Evolutionary conservation across 1,140 invertebrate genomes (phyloP).

Genomic region (Eueides isabella): DNA sequence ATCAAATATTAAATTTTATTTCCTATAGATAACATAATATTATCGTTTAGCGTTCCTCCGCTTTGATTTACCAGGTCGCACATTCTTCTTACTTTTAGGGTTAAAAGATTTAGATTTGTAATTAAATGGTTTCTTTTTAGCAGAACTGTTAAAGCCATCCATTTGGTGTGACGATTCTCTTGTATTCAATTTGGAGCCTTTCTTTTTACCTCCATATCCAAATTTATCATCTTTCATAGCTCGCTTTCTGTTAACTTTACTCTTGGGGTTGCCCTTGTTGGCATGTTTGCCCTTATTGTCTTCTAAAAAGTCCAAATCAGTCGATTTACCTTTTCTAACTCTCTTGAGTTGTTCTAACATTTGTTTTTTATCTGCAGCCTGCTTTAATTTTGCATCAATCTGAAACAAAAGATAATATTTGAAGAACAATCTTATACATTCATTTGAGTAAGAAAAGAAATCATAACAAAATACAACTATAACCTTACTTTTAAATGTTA

Average conservation of each 20-base stretch:
- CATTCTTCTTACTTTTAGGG: constrained; percentile 68
- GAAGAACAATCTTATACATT: too few relatives aligned
- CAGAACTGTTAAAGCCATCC: constrained; percentile 83
- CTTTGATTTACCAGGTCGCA: constrained; percentile 85
- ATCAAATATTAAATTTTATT: constrained; percentile 18
- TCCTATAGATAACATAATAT: constrained; percentile 21
- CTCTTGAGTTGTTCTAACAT: constrained; percentile 93
- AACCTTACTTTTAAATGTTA: too few relatives aligned
- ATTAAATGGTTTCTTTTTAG: constrained; percentile 69
- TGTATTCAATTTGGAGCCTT: constrained; percentile 94
- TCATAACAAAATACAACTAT: too few relatives aligned
- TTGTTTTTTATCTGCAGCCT: constrained; percentile 89
- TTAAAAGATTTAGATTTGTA: constrained; percentile 69
- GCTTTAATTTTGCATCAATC: constrained; percentile 91
- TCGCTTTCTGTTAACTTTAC: constrained; percentile 83
- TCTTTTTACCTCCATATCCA: constrained; percentile 98
- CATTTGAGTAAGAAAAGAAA: too few relatives aligned
- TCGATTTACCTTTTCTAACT: constrained; percentile 90
- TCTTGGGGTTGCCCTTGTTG: constrained; percentile 71
- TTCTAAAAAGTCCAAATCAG: constrained; percentile 92
- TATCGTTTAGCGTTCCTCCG: constrained; percentile 84
- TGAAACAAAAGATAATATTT: constrained; percentile 78
- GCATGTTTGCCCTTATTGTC: constrained; percentile 84
- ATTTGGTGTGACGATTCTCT: constrained; percentile 88
- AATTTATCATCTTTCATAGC: constrained; percentile 93